These are phyloP conservation scores for Hypanus sabinus DNA, from an alignment of 2,113 vertebrate species.

Conservation along the genomic window DNA sequence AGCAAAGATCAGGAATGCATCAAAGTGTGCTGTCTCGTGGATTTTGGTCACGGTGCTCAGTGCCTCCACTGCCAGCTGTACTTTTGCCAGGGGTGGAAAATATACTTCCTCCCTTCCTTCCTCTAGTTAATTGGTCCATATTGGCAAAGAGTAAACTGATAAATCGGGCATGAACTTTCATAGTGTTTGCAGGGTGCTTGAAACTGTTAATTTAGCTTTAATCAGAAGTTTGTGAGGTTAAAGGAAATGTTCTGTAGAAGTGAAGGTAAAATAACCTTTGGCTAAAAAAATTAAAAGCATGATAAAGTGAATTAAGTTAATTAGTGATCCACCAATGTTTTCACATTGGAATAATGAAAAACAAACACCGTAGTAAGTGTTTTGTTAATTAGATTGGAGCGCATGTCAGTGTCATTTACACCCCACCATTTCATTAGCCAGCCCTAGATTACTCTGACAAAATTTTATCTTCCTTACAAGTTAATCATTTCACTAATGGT, in stretches of 20 bases:
- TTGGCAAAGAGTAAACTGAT: not conserved
- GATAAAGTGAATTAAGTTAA: not conserved
- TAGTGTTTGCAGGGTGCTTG: not conserved
- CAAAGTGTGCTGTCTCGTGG: too few relatives aligned
- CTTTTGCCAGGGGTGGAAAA: too few relatives aligned
- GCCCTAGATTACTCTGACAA: not conserved
- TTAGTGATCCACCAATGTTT: not conserved
- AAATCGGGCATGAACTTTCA: not conserved
- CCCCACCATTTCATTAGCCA: not conserved
- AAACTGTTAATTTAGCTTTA: not conserved
- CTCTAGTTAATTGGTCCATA: not conserved
- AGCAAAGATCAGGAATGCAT: too few relatives aligned
- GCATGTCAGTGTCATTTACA: too few relatives aligned
- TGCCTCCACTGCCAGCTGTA: too few relatives aligned
- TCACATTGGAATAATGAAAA: not conserved
- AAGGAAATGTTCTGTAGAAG: not conserved
- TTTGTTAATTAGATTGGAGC: not conserved
- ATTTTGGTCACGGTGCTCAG: too few relatives aligned
- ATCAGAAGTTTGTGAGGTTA: not conserved
- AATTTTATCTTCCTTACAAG: slow-evolving; percentile 1
- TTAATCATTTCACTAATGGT: slow-evolving; percentile 23
- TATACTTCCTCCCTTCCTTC: not conserved
- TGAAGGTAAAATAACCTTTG: not conserved
- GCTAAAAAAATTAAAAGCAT: not conserved
- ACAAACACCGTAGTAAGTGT: not conserved